Evolutionary conservation across 2,113 vertebrate species (phyloP).

Genomic region (Hippopotamus amphibius): DNA sequence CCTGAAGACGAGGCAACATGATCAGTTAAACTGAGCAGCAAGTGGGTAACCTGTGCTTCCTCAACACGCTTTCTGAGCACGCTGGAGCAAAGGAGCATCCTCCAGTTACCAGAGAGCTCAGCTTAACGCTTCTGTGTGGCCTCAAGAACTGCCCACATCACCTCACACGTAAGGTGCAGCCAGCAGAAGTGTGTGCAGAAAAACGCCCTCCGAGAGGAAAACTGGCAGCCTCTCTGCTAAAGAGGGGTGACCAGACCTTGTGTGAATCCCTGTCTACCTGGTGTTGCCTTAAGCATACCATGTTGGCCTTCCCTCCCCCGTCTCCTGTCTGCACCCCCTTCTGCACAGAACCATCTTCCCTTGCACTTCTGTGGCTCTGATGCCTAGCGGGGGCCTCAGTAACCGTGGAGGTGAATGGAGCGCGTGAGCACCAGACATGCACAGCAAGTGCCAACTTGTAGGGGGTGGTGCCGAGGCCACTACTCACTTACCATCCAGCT

Average conservation of each 20-base stretch:
- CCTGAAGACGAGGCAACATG: neutral
- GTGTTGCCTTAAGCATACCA: neutral
- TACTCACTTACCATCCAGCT: neutral
- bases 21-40: neutral
- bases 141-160: neutral
- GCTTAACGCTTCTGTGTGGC: neutral
- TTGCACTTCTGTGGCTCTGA: neutral
- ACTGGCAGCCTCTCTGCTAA: neutral
- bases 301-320: neutral
- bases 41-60: neutral
- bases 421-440: neutral
- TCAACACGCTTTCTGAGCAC: neutral
- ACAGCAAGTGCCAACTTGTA: neutral
- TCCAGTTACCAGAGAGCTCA: neutral
- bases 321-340: neutral
- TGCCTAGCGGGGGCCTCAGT: neutral
- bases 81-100: neutral
- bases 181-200: neutral
- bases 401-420: neutral
- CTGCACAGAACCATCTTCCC: neutral
- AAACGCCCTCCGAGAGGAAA: accelerated
- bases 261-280: neutral
- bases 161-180: neutral
- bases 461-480: neutral
- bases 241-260: neutral